phyloP scores from a whole-genome alignment of 2,797 vertebrate genomes.

The Cygnus olor region DNA sequence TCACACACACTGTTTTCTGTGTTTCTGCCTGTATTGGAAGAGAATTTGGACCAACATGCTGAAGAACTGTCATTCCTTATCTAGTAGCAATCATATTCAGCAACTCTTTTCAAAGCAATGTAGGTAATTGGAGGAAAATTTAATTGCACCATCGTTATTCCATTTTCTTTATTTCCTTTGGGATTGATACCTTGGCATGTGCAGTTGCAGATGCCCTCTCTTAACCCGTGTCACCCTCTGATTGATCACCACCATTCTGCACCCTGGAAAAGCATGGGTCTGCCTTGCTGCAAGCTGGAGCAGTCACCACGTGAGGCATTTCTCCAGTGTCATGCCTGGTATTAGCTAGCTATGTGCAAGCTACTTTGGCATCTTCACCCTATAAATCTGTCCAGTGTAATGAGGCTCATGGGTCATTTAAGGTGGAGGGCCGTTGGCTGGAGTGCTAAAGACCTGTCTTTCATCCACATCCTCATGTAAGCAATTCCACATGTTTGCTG shows the following conservation, averaged over 20 bases:
- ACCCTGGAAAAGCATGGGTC: background rate
- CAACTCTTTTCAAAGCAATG: background rate
- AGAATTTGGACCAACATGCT: background rate
- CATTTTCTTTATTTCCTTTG: background rate
- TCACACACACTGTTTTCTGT: background rate
- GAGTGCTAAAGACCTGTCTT: background rate
- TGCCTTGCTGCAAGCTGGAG: background rate
- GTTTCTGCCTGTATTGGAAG: background rate
- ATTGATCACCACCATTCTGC: background rate
- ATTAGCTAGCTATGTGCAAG: conserved; percentile 23
- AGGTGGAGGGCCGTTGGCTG: background rate
- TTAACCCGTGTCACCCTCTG: background rate
- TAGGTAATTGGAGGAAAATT: background rate
- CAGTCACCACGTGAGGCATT: conserved; percentile 33
- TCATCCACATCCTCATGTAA: background rate
- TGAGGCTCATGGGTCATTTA: conserved; percentile 53
- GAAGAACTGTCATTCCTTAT: background rate
- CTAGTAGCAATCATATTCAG: background rate
- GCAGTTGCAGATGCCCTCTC: background rate
- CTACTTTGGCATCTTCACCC: conserved; percentile 42
- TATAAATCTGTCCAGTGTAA: conserved; percentile 30
- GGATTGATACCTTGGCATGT: background rate
- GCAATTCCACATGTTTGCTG: background rate
- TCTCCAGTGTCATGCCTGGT: conserved; percentile 31
- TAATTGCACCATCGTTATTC: background rate